Base-by-base conservation (phyloP, 2,888 invertebrate species). In the Ochropacha duplaris region DNA sequence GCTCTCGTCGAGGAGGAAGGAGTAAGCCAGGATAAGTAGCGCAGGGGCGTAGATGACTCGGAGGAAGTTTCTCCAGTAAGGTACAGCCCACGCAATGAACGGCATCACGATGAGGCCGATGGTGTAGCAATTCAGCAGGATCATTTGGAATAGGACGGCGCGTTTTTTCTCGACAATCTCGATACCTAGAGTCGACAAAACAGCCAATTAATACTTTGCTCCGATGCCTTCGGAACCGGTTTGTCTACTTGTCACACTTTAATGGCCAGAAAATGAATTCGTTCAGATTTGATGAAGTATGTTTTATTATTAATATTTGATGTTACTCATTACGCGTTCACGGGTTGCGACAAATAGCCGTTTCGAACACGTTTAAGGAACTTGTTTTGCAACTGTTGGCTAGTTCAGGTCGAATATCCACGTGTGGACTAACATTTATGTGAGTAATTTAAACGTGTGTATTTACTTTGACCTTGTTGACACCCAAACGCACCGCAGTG, bases 1-100 rank as follows among this genome's bases (percentile, higher is more conserved):
- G 72, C 92, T 92, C 66, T 92, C 92, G 55, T 92, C 92, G 5
- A 92, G 72, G 68, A 85, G 88, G 65, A 90, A 81, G 12, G 87
- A 83, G 72, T 91, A 92, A 1, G 82, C 76, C 14, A 89, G 74
- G 22, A 92, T 81, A 57, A 92, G 67, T 1, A 92, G 82, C 0
- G 92, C 84, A 0, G 92, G 92, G 0, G 90, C 87, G 72, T 92
- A 92, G 61, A 92, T 88, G 55, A 87, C 84, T 0, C 91, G 70
- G 3, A 92, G 80, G 79, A 92, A 90, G 71, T 81, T 61, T 11
- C 92, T 72, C 92, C 92, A 92, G 77, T 92, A 90, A 0, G 92
- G 92, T 14, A 90, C 81, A 0, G 82, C 82, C 87, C 89, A 90
- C 4, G 92, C 86, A 26, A 92, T 81, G 67, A 89, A 83, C 0